phyloP scores from a whole-genome alignment of 1,140 invertebrate species.

The Eufriesea mexicana region DNA sequence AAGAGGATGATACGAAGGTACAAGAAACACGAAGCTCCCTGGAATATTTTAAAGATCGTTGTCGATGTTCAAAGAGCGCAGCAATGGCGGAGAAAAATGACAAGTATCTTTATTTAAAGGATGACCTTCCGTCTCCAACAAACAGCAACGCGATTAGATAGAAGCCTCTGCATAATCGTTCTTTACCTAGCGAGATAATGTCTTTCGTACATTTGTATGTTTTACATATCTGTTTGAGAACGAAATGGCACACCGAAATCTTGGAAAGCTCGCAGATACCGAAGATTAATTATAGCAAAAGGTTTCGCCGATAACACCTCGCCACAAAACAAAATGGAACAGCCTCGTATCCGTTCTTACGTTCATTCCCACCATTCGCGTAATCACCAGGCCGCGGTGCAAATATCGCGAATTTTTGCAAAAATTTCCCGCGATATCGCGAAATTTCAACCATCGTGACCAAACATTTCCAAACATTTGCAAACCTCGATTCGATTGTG shows the following conservation, averaged over 20 bases:
- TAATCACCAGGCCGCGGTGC: no score
- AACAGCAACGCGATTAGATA: constrained; percentile 46
- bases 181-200: constrained; percentile 30
- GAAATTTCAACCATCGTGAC: no score
- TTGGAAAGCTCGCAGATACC: not conserved
- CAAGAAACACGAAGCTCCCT: not conserved
- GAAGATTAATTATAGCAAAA: constrained; percentile 1
- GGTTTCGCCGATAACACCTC: not conserved
- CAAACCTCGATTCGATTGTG: not conserved
- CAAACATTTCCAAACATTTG: constrained; percentile 14
- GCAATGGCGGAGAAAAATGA: not conserved
- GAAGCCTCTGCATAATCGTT: constrained; percentile 35
- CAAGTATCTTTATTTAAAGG: constrained; percentile 33
- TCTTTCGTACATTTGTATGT: constrained; percentile 17
- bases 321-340: not conserved
- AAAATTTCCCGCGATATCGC: no score
- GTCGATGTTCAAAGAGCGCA: not conserved
- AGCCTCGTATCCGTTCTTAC: not conserved
- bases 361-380: not conserved
- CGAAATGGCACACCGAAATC: not conserved
- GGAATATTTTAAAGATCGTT: not conserved
- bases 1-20: no score
- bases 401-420: not conserved
- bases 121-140: constrained; percentile 39
- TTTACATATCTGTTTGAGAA: constrained; percentile 26